Evolutionary conservation across 1,140 invertebrate genomes (phyloP).

Genomic region (Zaprionus lachaisei): DNA sequence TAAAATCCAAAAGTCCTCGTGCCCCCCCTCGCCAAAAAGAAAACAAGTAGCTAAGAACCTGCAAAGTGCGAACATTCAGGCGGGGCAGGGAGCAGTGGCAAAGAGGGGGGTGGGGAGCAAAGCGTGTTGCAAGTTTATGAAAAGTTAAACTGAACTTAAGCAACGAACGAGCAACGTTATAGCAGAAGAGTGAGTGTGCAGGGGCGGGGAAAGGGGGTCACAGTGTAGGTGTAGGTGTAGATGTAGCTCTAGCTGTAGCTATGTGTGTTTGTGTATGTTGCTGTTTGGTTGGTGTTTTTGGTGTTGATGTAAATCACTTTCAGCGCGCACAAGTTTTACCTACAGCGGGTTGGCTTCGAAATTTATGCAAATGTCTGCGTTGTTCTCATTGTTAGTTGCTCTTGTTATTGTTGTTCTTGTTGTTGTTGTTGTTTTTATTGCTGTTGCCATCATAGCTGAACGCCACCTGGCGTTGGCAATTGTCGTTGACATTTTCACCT

Average conservation of each 20-base stretch:
- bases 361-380: conserved; percentile 79
- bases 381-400: conserved; percentile 54
- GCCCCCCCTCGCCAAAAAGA: background rate
- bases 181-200: conserved; percentile 15
- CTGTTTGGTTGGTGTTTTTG: conserved; percentile 22
- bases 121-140: conserved; percentile 75
- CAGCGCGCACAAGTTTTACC: conserved; percentile 63
- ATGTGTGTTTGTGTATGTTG: background rate
- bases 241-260: background rate
- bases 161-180: conserved; percentile 63
- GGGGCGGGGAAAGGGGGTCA: background rate
- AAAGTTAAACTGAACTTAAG: conserved; percentile 82
- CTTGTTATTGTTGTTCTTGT: conserved; percentile 25
- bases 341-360: conserved; percentile 61
- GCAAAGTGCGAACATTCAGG: conserved; percentile 38
- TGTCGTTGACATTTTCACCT: conserved; percentile 79
- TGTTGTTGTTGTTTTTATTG: conserved; percentile 39
- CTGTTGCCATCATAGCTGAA: conserved; percentile 21
- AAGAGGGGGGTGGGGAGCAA: background rate
- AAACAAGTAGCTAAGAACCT: conserved; percentile 20
- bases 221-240: conserved; percentile 6
- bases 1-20: conserved; percentile 54
- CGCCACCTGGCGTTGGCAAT: conserved; percentile 65
- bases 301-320: conserved; percentile 78
- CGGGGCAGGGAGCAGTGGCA: background rate